Base-by-base conservation (phyloP, 2,888 invertebrate species). In the Tiliacea citrago region DNA sequence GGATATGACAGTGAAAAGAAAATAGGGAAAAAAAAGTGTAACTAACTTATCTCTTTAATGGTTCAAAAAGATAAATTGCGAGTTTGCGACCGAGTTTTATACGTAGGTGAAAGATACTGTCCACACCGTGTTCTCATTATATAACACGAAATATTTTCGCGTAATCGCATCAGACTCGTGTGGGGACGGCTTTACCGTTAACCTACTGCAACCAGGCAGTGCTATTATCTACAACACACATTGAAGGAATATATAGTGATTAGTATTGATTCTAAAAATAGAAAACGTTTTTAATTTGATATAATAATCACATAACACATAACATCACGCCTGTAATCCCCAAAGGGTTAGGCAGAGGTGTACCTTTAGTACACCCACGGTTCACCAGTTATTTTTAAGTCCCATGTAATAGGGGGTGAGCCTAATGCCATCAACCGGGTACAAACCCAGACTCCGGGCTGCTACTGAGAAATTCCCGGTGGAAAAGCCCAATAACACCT, bases 201-300 rank as follows among this genome's bases (percentile, higher is more conserved):
- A 83, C 79, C 74, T 69, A 83, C 61, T 79, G 12, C n/a, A 45
- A 45, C 58, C 35, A 35, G 45, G 42, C 29, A 58, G 21, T 29
- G 24, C 61, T 53, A 55, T 75, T 79, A 81, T 69, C 61, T 58
- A 63, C 24, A 35, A 67, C 62, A 79, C 69, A 74, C 12, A 70
- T 63, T 58, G 12, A 49, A 60, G 35, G 29, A 79, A 29, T 29
- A 39, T 35, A 60, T 53, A 53, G 8, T 47, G 35, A 49, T 60
- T 42, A 24, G 21, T 63, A 75, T 49, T 75, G n/a, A 42, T 53
- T 35, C n/a, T 51, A 35, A 29, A 16, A 42, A 47, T n/a, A 49
- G 13, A 53, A 18, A 29, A 1, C 1, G 1, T 24, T 80, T 61
- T 49, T 24, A 51, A 73, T 18, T 51, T 35, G 0, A 18, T 35